Conservation (phyloP, 2,113 vertebrate species). For the Macaca fascicularis region T2T-MFA8v1.1 NC_088378.1:165252501-165253000, state of each 20-base stretch:
- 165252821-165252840: constrained; percentile 65
- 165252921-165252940: constrained; percentile 24
- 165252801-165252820: constrained; percentile 68
- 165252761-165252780: constrained; percentile 63
- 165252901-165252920: constrained; percentile 23
- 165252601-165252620: constrained; percentile 76
- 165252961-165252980: not conserved
- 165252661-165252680: constrained; percentile 26
- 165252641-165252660: constrained; percentile 52
- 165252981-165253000: not conserved
- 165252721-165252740: constrained; percentile 58
- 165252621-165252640: constrained; percentile 42
- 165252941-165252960: not conserved
- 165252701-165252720: constrained; percentile 24
- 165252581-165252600: constrained; percentile 1
- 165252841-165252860: constrained; percentile 59
- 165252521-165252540: not conserved
- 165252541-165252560: not conserved
- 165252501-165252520: not conserved
- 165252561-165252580: not conserved
- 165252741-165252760: constrained; percentile 47
- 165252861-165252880: constrained; percentile 58
- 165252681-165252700: not conserved
- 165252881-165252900: constrained; percentile 23
- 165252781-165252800: constrained; percentile 9